Evolutionary conservation across 2,888 invertebrate species (phyloP), one percentile per base, ranked within the genome.

Genomic region (Hybos culiciformis): DNA sequence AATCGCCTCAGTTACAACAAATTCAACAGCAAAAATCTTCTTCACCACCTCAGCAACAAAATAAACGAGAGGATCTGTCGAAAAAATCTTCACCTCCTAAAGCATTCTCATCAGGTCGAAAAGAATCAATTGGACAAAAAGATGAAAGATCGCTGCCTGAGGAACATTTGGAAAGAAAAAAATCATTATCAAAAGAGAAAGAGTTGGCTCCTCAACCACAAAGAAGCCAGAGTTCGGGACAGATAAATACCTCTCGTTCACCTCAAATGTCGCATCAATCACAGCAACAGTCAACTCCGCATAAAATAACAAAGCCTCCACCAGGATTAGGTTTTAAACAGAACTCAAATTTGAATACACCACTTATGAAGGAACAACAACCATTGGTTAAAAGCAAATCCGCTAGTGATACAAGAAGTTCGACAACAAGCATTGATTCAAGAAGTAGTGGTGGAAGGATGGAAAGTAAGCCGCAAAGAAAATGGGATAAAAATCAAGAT

Each of bases 141-240:
- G 73, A 78, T 44, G 75, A 78, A 42, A 78, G 78, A 56, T 86
- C 88, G 64, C 84, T 85, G 64, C 87, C 88, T 62, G 88, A 87
- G 7, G 76, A 39, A 24, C 50, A 50, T 36, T 15, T 37, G 14
- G 51, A 51, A 19, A 45, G 52, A 5, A 54, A 52, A 37, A 59
- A 58, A 47, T 55, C 56, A 0, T 37, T 55, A 43, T 48, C 65
- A 39, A 52, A 56, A 37, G 57, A 57, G 56, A 47, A 70, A 66
- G 58, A 58, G 15, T 37, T 44, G 21, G 14, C 45, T 8, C 39
- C 43, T 8, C 48, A 48, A 34, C 54, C 51, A 39, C 55, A 50
- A 43, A 50, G 55, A 17, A 55, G 53, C 36, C 54, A 48, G 34
- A 51, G 49, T 46, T 50, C 54, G 14, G 50, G 51, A 7, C 51